Evolutionary conservation across 2,888 invertebrate species (phyloP).

Genomic region (Platypus cylindrus): DNA sequence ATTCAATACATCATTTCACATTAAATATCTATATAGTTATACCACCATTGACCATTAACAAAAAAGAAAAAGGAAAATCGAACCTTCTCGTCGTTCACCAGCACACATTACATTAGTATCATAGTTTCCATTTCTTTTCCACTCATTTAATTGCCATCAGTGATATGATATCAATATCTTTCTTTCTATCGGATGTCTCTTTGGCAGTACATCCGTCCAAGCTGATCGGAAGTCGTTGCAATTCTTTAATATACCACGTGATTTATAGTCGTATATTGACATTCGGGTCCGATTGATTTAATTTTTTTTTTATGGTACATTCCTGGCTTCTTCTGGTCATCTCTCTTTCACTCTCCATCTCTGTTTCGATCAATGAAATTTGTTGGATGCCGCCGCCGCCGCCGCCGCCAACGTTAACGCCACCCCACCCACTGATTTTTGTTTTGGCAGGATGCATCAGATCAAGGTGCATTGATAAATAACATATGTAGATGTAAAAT

Average conservation of each 20-base stretch:
- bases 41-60: constrained; percentile 14
- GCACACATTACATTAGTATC: constrained; percentile 38
- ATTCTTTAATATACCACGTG: constrained; percentile 14
- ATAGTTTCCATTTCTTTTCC: constrained; percentile 33
- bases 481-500: too few species aligned
- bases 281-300: constrained; percentile 8
- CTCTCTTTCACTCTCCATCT: too few species aligned
- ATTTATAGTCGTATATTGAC: constrained; percentile 11
- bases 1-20: constrained; percentile 7
- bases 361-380: too few species aligned
- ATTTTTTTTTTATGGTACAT: too few species aligned
- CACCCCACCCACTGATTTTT: too few species aligned
- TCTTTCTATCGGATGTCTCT: constrained; percentile 15
- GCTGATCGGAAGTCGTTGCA: constrained; percentile 15
- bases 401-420: too few species aligned
- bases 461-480: too few species aligned
- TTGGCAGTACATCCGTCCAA: constrained; percentile 11
- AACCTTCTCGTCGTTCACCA: constrained; percentile 30
- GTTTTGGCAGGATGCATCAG: too few species aligned
- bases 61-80: constrained; percentile 12
- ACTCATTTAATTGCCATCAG: constrained; percentile 1
- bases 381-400: too few species aligned
- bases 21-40: too few species aligned
- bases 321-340: too few species aligned
- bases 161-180: too few species aligned